These are phyloP conservation scores for Idaea aversata DNA, from an alignment of 2,888 invertebrate species.

Conservation along the genomic window DNA sequence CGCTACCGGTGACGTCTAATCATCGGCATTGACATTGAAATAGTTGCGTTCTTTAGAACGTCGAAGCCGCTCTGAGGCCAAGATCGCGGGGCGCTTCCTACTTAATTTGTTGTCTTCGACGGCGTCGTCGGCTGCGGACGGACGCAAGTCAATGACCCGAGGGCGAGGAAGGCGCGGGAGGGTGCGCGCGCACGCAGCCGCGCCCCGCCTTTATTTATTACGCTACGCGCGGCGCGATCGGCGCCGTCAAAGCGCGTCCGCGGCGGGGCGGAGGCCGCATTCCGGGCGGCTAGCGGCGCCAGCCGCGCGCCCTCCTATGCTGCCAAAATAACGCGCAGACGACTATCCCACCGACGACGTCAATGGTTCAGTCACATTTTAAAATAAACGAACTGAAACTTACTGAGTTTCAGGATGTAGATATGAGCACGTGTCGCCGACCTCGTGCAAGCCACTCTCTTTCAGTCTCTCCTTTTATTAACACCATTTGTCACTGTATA, in stretches of 20 bases:
- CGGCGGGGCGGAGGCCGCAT: constrained; percentile 74
- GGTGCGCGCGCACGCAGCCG: constrained; percentile 78
- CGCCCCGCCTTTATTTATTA: constrained; percentile 80
- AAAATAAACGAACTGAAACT: constrained; percentile 72
- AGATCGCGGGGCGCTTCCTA: constrained; percentile 58
- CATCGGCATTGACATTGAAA: constrained; percentile 73
- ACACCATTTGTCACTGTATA: constrained; percentile 64
- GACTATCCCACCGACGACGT: constrained; percentile 50
- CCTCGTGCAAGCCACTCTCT: constrained; percentile 54
- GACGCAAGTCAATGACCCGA: constrained; percentile 74
- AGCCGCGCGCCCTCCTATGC: constrained; percentile 35
- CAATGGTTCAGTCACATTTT: constrained; percentile 64
- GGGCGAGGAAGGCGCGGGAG: constrained; percentile 71
- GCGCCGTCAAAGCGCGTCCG: constrained; percentile 53
- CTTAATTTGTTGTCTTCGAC: constrained; percentile 66
- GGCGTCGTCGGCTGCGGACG: constrained; percentile 51
- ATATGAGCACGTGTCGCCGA: constrained; percentile 64
- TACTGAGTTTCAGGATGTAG: constrained; percentile 57
- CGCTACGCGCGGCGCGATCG: constrained; percentile 73
- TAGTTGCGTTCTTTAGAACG: constrained; percentile 32
- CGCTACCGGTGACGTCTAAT: constrained; percentile 30
- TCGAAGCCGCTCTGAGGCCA: constrained; percentile 47
- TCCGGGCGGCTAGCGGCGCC: constrained; percentile 64
- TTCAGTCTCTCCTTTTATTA: constrained; percentile 49
- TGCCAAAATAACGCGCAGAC: constrained; percentile 71